Evolutionary conservation across 1,140 invertebrate genomes (phyloP).

Genomic region (Rhagoletis pomonella): DNA sequence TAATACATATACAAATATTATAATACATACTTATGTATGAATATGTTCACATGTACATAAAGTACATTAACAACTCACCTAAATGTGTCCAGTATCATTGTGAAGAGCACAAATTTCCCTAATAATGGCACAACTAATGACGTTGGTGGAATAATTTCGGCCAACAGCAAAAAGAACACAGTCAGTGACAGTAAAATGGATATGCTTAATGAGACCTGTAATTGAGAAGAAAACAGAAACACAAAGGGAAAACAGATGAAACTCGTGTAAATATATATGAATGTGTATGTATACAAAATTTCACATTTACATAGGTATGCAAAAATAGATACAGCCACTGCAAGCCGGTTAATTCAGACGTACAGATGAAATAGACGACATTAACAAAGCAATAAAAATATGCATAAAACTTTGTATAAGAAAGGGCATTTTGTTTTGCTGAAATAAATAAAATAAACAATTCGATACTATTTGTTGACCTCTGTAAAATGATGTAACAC

Average conservation of each 20-base stretch:
- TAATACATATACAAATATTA: too few relatives aligned
- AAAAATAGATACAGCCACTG: too few relatives aligned
- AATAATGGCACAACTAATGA: slow-evolving; percentile 98
- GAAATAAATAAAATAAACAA: too few relatives aligned
- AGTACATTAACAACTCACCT: slow-evolving; percentile 79
- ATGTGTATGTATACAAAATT: too few relatives aligned
- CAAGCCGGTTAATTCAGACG: too few relatives aligned
- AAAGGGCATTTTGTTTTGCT: too few relatives aligned
- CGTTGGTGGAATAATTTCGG: slow-evolving; percentile 99
- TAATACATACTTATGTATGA: background rate
- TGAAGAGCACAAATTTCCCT: slow-evolving; percentile 99
- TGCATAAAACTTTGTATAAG: too few relatives aligned
- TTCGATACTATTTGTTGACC: too few relatives aligned
- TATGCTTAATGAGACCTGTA: slow-evolving; percentile 95
- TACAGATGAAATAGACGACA: too few relatives aligned
- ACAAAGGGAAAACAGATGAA: slow-evolving; percentile 25
- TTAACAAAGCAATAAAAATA: too few relatives aligned
- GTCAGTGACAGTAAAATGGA: slow-evolving; percentile 99
- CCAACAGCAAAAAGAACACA: slow-evolving; percentile 99
- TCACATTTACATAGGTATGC: too few relatives aligned
- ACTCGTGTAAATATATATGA: background rate
- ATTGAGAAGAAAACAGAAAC: slow-evolving; percentile 44
- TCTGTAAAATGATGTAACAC: too few relatives aligned
- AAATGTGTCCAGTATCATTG: slow-evolving; percentile 98
- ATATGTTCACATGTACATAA: background rate